Evolutionary conservation across 2,888 invertebrate species (phyloP), one percentile per base, ranked within the genome.

Genomic region (Ochlodes sylvanus): DNA sequence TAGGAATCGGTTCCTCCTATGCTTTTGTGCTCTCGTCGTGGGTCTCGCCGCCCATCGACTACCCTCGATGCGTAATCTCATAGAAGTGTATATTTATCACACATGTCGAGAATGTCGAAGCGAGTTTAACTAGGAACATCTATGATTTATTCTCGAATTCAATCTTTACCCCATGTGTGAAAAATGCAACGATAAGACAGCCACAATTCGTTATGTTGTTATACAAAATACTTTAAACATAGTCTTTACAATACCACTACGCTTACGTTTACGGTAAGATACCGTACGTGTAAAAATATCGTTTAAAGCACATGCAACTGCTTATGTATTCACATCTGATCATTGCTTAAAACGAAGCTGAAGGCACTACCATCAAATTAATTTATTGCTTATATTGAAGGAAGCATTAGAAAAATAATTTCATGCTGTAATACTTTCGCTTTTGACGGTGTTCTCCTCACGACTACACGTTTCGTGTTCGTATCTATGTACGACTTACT

Each of bases 341-440:
- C 75, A 83, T 84, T 82, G 82, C 74, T 80, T 83, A 85, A 84
- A 85, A 87, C 84, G 81, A 93, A 92, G 92, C 92, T 89, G 89
- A 93, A 93, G 92, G 92, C 92, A 93, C 92, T 92, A 93, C 92
- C 81, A 85, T 88, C 82, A 90, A 92, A 89, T 78, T 90, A 89
- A 77, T 77, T 88, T 89, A 90, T 92, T 91, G 90, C 90, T 91
- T 86, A 77, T 71, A 81, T 79, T 89, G 89, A 90, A 90, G 87
- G 82, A 84, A 90, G 91, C 89, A 77, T 88, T 90, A 87, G 85
- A 90, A 90, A 91, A 90, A 90, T 88, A 90, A 90, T 86, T 88
- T 88, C 76, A 80, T 84, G 88, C 87, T 84, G 82, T 85, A 86
- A 87, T 84, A 86, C 77, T 76, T 82, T 83, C 81, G 84, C 84